These are phyloP conservation scores for Lepeophtheirus salmonis DNA, from an alignment of 1,140 invertebrate genomes.

Conservation along the genomic window DNA sequence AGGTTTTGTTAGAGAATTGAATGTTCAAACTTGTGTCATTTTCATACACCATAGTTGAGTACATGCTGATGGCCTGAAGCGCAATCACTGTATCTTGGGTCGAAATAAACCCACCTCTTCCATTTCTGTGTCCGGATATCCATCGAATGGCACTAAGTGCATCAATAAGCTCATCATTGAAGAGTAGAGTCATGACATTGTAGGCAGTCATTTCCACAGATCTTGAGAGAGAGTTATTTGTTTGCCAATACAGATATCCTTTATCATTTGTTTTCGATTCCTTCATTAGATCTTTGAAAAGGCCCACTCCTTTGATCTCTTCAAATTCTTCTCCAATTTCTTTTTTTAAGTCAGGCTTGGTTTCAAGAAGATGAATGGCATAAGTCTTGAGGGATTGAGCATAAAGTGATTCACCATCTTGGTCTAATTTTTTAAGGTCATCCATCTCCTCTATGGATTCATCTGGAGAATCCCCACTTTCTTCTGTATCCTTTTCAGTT, in stretches of 20 bases:
- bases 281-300: constrained; percentile 7
- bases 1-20: constrained; percentile 26
- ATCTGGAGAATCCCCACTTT: too few species aligned
- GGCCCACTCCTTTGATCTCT: constrained; percentile 16
- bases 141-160: constrained; percentile 41
- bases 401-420: neutral
- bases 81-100: constrained; percentile 46
- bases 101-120: constrained; percentile 52
- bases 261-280: constrained; percentile 20
- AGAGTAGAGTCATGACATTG: constrained; percentile 40
- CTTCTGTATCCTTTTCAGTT: constrained; percentile 31
- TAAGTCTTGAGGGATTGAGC: neutral
- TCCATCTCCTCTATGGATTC: constrained; percentile 37
- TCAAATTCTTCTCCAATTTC: constrained; percentile 18
- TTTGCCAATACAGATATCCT: constrained; percentile 31
- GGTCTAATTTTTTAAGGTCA: constrained; percentile 29
- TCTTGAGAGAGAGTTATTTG: constrained; percentile 21
- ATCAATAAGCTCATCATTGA: constrained; percentile 37
- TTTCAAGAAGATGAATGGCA: neutral
- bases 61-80: constrained; percentile 40
- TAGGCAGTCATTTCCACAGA: constrained; percentile 57
- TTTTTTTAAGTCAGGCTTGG: constrained; percentile 14
- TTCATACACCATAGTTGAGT: constrained; percentile 30
- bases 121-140: constrained; percentile 51
- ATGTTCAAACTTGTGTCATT: constrained; percentile 29